Evolutionary conservation across 2,113 vertebrate genomes (phyloP).

Genomic region (Zeus faber): DNA sequence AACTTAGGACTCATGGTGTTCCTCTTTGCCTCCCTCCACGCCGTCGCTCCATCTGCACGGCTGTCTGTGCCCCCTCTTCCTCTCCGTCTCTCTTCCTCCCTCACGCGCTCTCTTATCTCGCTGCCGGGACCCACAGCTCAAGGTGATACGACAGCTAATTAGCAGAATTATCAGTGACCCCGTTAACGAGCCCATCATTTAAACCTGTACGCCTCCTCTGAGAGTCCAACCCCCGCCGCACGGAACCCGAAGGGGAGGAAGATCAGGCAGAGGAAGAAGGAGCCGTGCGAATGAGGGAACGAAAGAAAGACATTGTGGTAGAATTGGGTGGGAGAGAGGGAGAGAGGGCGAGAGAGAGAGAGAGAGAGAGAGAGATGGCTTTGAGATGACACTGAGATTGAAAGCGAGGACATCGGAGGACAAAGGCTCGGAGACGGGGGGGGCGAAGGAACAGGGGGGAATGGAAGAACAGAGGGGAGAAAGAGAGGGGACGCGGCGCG

Average conservation of each 20-base stretch:
- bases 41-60: not conserved
- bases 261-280: not conserved
- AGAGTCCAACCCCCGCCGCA: constrained; percentile 49
- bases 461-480: not conserved
- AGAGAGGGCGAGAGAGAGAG: not conserved
- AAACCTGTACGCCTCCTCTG: constrained; percentile 58
- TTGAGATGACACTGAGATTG: no score
- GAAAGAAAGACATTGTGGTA: not conserved
- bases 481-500: constrained; percentile 3
- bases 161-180: constrained; percentile 69
- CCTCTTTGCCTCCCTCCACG: not conserved
- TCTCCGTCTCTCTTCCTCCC: constrained; percentile 4
- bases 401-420: no score
- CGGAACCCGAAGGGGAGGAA: constrained; percentile 23
- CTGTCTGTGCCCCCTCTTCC: constrained; percentile 1
- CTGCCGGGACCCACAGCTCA: constrained; percentile 57
- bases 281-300: not conserved
- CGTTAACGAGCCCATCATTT: constrained; percentile 66
- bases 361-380: constrained; percentile 5
- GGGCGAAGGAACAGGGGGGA: constrained; percentile 4
- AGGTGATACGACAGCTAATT: constrained; percentile 67
- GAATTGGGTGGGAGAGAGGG: not conserved
- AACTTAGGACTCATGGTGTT: not conserved
- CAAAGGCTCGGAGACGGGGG: constrained; percentile 18
- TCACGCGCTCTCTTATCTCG: constrained; percentile 27